Base-by-base conservation (phyloP, 2,797 vertebrate genomes). In the Aphelocoma californica region DNA sequence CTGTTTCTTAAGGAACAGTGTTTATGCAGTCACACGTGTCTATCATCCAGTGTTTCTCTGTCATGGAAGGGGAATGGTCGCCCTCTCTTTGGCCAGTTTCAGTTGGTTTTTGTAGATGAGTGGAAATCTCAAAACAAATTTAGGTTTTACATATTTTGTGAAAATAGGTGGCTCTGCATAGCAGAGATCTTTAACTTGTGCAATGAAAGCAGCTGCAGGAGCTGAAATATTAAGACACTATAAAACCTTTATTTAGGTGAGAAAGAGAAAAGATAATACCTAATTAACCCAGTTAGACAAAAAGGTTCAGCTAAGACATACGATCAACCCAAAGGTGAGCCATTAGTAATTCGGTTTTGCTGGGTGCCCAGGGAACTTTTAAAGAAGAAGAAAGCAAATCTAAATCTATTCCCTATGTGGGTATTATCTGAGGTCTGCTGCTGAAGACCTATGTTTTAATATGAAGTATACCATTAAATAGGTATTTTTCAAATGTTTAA, bases 1-100 rank as follows among this genome's bases (percentile, higher is more conserved):
- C 71, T 58, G 36, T 95, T 93, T 96, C 74, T 38, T 83, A 80
- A 91, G 91, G 65, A 89, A 20, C 62, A 50, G 47, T 75, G 79
- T 74, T 86, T 47, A n/a, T 82, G 72, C 65, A 62, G 50, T 40
- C 64, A 57, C 51, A 57, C 0, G 0, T 32, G 7, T 67, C 71
- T 45, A 1, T 65, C 47, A 50, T 50, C 62, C 24, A 57, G 36
- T 42, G 24, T 58, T 81, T 79, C 34, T 24, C 32, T 50, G 2
- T 51, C 36, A 7, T 17, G 0, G 0, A 77, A 77, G 20, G 17
- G 32, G 16, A 92, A 86, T 32, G 53, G 34, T 72, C 4, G 1
- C 31, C n/a, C n/a, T 28, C 10, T 70, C 77, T 26, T 28, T 70
- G 48, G 44, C 32, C 38, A 56, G 0, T 62, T 95, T 72, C 51